These are phyloP conservation scores for Carapus acus DNA, from an alignment of 2,797 vertebrate species.

Conservation along the genomic window DNA sequence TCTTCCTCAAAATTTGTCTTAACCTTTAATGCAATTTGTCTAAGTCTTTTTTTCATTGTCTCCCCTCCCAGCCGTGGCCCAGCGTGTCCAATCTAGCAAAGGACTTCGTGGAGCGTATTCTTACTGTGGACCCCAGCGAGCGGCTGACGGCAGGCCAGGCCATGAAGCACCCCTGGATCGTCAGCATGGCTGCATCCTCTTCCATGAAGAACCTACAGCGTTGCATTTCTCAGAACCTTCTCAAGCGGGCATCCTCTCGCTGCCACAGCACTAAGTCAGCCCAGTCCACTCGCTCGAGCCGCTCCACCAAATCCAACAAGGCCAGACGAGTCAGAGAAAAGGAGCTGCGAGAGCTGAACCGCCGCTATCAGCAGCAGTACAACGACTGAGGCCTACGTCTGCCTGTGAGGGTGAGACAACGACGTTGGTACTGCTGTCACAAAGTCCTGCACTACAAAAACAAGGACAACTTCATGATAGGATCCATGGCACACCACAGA, in stretches of 20 bases:
- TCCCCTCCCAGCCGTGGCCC: conserved; percentile 87
- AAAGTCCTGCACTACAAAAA: conserved; percentile 10
- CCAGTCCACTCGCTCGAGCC: conserved; percentile 92
- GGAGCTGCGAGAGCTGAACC: conserved; percentile 92
- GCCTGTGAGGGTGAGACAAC: conserved; percentile 1
- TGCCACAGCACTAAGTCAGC: conserved; percentile 98
- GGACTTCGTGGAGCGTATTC: conserved; percentile 94
- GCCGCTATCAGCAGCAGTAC: conserved; percentile 96
- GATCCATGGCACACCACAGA: conserved; percentile 3
- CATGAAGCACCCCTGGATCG: conserved; percentile 93
- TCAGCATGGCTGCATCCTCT: conserved; percentile 97
- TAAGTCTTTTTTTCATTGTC: conserved; percentile 4
- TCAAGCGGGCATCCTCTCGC: conserved; percentile 93
- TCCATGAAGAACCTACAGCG: conserved; percentile 99
- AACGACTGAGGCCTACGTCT: conserved; percentile 77
- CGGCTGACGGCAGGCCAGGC: conserved; percentile 91
- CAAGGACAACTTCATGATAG: conserved; percentile 10
- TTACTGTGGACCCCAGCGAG: conserved; percentile 89
- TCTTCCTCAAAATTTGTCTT: no score
- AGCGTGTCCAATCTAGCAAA: conserved; percentile 97
- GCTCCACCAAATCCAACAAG: conserved; percentile 95
- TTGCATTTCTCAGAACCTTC: conserved; percentile 97
- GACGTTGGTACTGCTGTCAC: conserved; percentile 2
- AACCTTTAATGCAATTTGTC: neutral
- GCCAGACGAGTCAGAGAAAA: conserved; percentile 88